Base-by-base conservation (phyloP, 2,888 invertebrate genomes). In the Nyleta sp. region DNA sequence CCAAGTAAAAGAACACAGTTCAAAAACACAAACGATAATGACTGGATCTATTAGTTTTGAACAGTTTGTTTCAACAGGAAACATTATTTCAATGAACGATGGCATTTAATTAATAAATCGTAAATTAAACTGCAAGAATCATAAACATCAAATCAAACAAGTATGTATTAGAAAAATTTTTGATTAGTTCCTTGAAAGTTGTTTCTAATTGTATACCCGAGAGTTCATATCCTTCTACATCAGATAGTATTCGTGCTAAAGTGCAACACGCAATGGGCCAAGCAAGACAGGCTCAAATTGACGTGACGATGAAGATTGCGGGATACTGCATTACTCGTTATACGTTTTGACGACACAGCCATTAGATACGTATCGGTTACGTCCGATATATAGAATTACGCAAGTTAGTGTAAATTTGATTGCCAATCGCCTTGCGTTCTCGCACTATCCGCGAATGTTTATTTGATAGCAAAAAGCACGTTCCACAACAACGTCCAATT, bases 301-400 rank as follows among this genome's bases (percentile, higher is more conserved):
- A 75, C 75, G 55, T 70, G 68, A 70, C 57, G 62, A 64, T 75
- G 48, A 64, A 70, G 75, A 75, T 75, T 62, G 64, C 44, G 50
- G 44, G 60, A 53, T 62, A 64, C 53, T 46, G 55, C 46, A 53
- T 68, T 70, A 38, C 64, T 75, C 38, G 65, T 74, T 70, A 75
- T 40, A 62, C 64, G 46, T 62, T 57, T 64, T 70, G 55, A 64
- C 68, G 50, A 64, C 55, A 55, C 38, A 46, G 20, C 20, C 40
- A 59, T 60, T 68, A 55, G 68, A 75, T 62, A 40, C 59, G 33
- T 55, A 68, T 68, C 55, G 48, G 67, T 62, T 38, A 22, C 46
- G 20, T 53, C 33, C 28, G 62, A 48, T 59, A 10, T 8, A 38
- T 59, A 50, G 35, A 44, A 42, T 53, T 53, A 53, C 44, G 15